Evolutionary conservation across 2,113 vertebrate genomes (phyloP), one percentile per base, ranked within the genome.

Genomic region (Mobula hypostoma): DNA sequence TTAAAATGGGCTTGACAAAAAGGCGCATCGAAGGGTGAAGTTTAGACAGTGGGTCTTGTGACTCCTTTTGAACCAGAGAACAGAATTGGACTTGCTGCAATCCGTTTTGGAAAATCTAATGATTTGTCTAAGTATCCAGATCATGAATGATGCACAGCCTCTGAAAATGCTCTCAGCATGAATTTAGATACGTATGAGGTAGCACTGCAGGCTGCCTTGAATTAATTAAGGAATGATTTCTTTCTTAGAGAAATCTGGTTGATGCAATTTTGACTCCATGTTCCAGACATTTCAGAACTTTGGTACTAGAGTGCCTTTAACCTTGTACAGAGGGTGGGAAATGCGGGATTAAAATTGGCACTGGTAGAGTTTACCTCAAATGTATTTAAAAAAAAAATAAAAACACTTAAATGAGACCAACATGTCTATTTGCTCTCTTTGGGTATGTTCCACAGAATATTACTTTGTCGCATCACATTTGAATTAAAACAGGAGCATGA

Each of bases 301-400:
- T n/a, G 61, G 85, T 66, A 68, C 85, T 90, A 63, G 61, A 90
- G 85, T 90, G 85, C 85, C 85, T 90, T 90, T 90, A 90, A 66
- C 7, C 61, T 32, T 90, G 61, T 66, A 32, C 29, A 0, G 61
- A 90, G 85, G 29, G 15, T 90, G 85, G 61, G 32, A 90, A 90
- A 66, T 90, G 29, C 68, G 85, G 61, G 61, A 66, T 2, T 32
- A 8, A 66, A 90, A 68, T 5, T 66, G 85, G 61, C 85, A 90
- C 61, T 27, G 85, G 21, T n/a, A 90, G 63, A 6, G 14, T 19
- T 90, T 90, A 90, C 85, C 85, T 90, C 85, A 32, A n/a, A 32
- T 90, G 85, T 90, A 90, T 90, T 90, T 90, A 90, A 68, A 79
- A 90, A 66, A 48, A 32, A 32, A 90, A 90, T 66, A 87, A 90